Percentiles rank a stretch among this genome's conserved stretches.
These are phyloP conservation scores for Thalpophila matura DNA, from an alignment of 2,888 invertebrate species.

Conservation along the genomic window DNA sequence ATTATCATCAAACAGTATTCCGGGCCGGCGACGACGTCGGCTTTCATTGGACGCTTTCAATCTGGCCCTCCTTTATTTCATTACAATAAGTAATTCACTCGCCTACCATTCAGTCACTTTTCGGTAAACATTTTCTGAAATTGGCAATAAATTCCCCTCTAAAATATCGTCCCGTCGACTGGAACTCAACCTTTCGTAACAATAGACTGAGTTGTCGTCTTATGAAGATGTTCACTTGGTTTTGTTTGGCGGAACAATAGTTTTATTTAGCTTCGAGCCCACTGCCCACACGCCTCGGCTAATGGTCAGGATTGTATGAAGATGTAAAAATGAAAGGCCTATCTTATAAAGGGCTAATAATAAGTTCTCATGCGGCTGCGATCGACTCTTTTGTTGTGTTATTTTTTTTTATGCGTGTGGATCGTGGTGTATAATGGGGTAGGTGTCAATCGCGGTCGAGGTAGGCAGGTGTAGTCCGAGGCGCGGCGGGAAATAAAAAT, in stretches of 20 bases:
- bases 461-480: conserved; percentile 82
- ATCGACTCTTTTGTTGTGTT: conserved; percentile 85
- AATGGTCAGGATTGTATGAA: conserved; percentile 89
- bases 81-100: conserved; percentile 90
- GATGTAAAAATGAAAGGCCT: conserved; percentile 88
- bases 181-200: conserved; percentile 79
- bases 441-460: conserved; percentile 87
- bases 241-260: conserved; percentile 89
- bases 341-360: conserved; percentile 87
- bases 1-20: conserved; percentile 87
- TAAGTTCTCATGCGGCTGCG: conserved; percentile 89
- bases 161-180: conserved; percentile 81
- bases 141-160: conserved; percentile 89
- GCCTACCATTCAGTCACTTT: conserved; percentile 87
- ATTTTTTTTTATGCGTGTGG: conserved; percentile 80
- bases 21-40: conserved; percentile 78
- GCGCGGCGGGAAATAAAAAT: conserved; percentile 83
- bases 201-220: conserved; percentile 83
- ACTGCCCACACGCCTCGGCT: conserved; percentile 90
- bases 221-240: conserved; percentile 90
- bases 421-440: conserved; percentile 84
- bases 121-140: conserved; percentile 88
- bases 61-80: conserved; percentile 88
- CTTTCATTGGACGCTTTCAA: conserved; percentile 89
- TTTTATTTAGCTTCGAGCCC: conserved; percentile 89